Percentiles rank a stretch among this genome's conserved stretches.
Evolutionary conservation across 2,888 invertebrate species (phyloP).

Genomic region (Lottia gigantea): DNA sequence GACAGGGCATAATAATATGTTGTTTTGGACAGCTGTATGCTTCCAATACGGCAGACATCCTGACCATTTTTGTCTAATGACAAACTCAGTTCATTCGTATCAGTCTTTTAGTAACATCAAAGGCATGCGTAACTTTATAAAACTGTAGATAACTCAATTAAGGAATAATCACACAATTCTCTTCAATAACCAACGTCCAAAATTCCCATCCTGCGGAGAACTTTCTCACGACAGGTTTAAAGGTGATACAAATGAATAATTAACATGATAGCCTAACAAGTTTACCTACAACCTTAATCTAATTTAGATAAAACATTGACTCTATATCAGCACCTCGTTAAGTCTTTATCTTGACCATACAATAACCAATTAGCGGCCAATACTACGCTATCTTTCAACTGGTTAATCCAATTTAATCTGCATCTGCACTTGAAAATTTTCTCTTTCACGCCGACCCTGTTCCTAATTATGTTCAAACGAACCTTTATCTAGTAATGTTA

Average conservation of each 20-base stretch:
- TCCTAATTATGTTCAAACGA: slow-evolving; percentile 5
- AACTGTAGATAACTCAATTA: too few relatives aligned
- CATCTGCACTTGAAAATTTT: neutral
- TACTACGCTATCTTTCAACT: neutral
- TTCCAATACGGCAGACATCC: too few relatives aligned
- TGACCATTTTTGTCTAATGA: too few relatives aligned
- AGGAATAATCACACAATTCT: too few relatives aligned
- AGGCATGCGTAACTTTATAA: too few relatives aligned
- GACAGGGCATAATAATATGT: too few relatives aligned
- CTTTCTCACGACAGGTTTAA: slow-evolving; percentile 1
- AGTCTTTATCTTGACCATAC: neutral
- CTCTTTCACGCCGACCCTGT: neutral
- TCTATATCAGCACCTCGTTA: neutral
- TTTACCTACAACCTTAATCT: neutral
- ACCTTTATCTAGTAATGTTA: too few relatives aligned
- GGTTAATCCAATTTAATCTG: neutral
- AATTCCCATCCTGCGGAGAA: too few relatives aligned
- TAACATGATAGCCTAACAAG: neutral
- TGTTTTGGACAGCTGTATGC: too few relatives aligned
- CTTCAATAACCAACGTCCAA: too few relatives aligned
- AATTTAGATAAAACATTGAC: neutral
- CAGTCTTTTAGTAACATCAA: too few relatives aligned
- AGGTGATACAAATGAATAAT: slow-evolving; percentile 2
- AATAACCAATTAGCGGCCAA: slow-evolving; percentile 1
- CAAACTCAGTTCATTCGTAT: too few relatives aligned